Evolutionary conservation across 2,113 vertebrate genomes (phyloP), one percentile per base, ranked within the genome.

Genomic region (Engystomops pustulosus): DNA sequence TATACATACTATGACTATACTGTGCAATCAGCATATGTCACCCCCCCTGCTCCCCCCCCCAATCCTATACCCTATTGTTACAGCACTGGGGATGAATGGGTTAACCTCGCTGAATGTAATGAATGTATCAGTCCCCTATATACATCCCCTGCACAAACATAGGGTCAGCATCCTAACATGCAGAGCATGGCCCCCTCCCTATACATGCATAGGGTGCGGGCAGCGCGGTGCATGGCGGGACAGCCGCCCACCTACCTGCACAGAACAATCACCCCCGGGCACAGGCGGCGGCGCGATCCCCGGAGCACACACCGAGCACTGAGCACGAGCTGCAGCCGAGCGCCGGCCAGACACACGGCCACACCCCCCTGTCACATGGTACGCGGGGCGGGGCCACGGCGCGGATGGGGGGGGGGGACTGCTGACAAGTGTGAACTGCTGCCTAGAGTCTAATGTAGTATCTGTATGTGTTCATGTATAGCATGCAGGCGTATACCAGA

Each of bases 361-460:
- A 53, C 80, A 34, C 80, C 80, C 69, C n/a, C 80, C 68, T 47
- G 51, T 71, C 80, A 72, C 80, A 8, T 82, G 68, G 47, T 11
- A 11, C 51, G 44, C 7, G 20, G 67, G 79, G 79, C 12, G 79
- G 45, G 79, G 65, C 34, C 67, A n/a, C 79, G 6, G 65, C 45
- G 15, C 17, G 45, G 15, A 36, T 38, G 20, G 79, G 79, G 79
- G n/a, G n/a, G n/a, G n/a, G n/a, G n/a, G n/a, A n/a, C n/a, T n/a
- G n/a, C n/a, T n/a, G n/a, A n/a, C n/a, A n/a, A n/a, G n/a, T n/a
- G n/a, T n/a, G n/a, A n/a, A n/a, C n/a, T n/a, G n/a, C n/a, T n/a
- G n/a, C n/a, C n/a, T n/a, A n/a, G n/a, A n/a, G n/a, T n/a, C n/a
- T n/a, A n/a, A n/a, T n/a, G n/a, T n/a, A n/a, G n/a, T n/a, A n/a